phyloP scores from a whole-genome alignment of 2,113 vertebrate species.

The Cyphomyrus plagiostoma region DNA sequence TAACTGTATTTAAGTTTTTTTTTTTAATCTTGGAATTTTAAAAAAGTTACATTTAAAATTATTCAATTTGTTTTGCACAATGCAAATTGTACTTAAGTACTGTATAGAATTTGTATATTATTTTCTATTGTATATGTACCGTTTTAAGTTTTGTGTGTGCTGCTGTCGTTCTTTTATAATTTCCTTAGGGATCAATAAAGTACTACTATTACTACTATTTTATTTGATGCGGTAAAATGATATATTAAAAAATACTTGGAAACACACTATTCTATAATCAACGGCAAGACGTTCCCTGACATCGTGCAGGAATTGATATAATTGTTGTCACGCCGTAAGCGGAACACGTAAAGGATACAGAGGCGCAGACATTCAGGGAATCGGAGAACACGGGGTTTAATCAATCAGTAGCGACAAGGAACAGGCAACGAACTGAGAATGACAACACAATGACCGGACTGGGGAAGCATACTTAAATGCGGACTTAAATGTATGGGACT shows the following conservation, averaged over 20 bases:
- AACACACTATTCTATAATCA: not conserved
- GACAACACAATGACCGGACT: too few species aligned
- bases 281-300: not conserved
- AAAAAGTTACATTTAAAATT: too few species aligned
- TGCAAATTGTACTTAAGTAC: not conserved
- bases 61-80: too few species aligned
- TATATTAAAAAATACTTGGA: not conserved
- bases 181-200: not conserved
- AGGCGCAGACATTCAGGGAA: too few species aligned
- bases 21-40: not conserved
- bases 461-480: too few species aligned
- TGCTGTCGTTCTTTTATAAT: too few species aligned
- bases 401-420: too few species aligned
- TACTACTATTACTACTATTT: not conserved
- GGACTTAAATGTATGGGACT: too few species aligned
- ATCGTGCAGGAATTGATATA: not conserved
- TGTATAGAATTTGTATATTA: not conserved
- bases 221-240: not conserved
- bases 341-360: too few species aligned
- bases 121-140: not conserved
- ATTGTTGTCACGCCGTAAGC: too few species aligned
- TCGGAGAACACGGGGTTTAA: too few species aligned
- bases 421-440: too few species aligned
- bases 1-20: not conserved
- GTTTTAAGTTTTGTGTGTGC: not conserved